These are phyloP conservation scores for Lethrus apterus DNA, from an alignment of 1,140 invertebrate species.

Conservation along the genomic window DNA sequence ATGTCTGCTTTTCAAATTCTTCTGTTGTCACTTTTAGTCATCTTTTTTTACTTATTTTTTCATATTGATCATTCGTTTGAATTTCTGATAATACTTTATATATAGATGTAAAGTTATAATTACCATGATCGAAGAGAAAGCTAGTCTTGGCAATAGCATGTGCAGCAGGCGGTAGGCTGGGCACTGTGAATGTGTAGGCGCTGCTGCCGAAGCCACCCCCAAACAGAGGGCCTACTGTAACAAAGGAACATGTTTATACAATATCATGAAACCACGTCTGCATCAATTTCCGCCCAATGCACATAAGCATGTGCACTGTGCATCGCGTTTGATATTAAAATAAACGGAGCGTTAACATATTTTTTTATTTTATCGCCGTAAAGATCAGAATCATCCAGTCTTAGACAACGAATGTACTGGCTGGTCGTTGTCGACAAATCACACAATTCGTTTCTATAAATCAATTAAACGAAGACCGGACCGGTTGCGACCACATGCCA, in stretches of 20 bases:
- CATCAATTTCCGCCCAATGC: constrained; percentile 18
- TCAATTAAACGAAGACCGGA: constrained; percentile 28
- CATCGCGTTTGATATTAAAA: constrained; percentile 11
- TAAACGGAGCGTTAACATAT: constrained; percentile 10
- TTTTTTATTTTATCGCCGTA: constrained; percentile 13
- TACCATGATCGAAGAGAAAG: constrained; percentile 41
- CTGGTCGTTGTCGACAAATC: constrained; percentile 32
- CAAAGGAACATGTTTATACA: constrained; percentile 27
- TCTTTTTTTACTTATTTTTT: too few relatives aligned
- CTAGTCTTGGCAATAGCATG: constrained; percentile 36
- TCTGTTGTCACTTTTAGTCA: too few relatives aligned
- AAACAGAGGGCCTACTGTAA: constrained; percentile 40
- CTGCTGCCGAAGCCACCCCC: constrained; percentile 34
- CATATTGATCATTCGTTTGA: too few relatives aligned
- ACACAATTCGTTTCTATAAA: constrained; percentile 35
- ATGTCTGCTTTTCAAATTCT: too few relatives aligned
- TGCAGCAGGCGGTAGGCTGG: constrained; percentile 35
- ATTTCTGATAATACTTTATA: too few relatives aligned
- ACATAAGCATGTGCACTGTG: constrained; percentile 7
- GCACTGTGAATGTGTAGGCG: constrained; percentile 37
- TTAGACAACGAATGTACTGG: constrained; percentile 30
- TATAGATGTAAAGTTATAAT: too few relatives aligned
- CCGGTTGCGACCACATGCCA: constrained; percentile 15
- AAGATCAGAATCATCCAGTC: constrained; percentile 14
- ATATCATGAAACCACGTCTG: constrained; percentile 17